phyloP scores from a whole-genome alignment of 2,113 vertebrate genomes.

The Aviceda subcristata region DNA sequence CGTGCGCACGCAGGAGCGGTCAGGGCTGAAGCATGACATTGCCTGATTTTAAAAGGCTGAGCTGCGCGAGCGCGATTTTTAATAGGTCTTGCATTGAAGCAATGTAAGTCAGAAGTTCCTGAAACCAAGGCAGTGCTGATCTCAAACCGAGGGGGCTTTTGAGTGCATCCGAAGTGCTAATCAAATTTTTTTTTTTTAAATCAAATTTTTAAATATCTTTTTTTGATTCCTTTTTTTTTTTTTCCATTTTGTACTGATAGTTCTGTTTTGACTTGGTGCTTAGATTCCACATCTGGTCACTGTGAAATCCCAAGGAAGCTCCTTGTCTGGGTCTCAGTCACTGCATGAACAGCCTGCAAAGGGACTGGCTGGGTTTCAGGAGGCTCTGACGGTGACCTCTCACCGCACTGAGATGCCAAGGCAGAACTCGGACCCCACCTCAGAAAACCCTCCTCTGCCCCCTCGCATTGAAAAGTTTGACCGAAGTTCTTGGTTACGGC shows the following conservation, averaged over 20 bases:
- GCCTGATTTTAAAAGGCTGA: not conserved
- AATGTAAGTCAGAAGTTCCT: slow-evolving; percentile 7
- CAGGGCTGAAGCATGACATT: not conserved
- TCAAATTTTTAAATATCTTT: not conserved
- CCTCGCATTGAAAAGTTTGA: slow-evolving; percentile 95
- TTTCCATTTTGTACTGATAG: slow-evolving; percentile 40
- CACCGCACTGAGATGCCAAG: slow-evolving; percentile 96
- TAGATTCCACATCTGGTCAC: slow-evolving; percentile 90
- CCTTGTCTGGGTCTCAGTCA: slow-evolving; percentile 95
- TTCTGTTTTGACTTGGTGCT: slow-evolving; percentile 67
- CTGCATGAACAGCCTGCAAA: slow-evolving; percentile 93
- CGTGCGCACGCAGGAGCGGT: not conserved
- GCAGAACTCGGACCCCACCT: slow-evolving; percentile 99
- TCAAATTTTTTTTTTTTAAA: not conserved
- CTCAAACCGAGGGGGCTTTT: slow-evolving; percentile 35
- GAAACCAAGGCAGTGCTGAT: slow-evolving; percentile 39
- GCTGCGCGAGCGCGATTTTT: not conserved
- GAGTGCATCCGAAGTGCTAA: slow-evolving; percentile 36
- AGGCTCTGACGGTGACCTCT: slow-evolving; percentile 87
- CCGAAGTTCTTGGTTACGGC: slow-evolving; percentile 95
- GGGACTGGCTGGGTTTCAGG: slow-evolving; percentile 92
- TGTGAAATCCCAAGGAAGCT: slow-evolving; percentile 92
- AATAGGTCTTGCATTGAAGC: not conserved
- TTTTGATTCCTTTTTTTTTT: not conserved
- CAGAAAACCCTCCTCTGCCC: slow-evolving; percentile 93